These are phyloP conservation scores for Carabus problematicus DNA, from an alignment of 2,888 invertebrate genomes.

Conservation along the genomic window DNA sequence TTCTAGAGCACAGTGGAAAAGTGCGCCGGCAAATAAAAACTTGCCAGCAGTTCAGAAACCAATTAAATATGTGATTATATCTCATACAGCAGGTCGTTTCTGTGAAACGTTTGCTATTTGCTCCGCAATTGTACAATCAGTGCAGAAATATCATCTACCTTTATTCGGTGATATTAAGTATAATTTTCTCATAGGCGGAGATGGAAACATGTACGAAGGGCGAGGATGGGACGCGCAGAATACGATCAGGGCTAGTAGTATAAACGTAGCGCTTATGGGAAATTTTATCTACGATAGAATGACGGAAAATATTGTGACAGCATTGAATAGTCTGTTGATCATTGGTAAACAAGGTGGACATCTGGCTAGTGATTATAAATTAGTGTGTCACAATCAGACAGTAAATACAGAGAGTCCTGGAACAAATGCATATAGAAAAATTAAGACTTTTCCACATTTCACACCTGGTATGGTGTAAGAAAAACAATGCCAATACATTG, in stretches of 20 bases:
- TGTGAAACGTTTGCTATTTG: conserved; percentile 59
- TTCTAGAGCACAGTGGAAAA: conserved; percentile 19
- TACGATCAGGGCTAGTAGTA: conserved; percentile 59
- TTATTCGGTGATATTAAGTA: conserved; percentile 60
- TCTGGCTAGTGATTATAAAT: conserved; percentile 58
- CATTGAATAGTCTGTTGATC: conserved; percentile 58
- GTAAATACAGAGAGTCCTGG: conserved; percentile 62
- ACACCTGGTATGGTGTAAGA: conserved; percentile 21
- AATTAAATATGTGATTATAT: conserved; percentile 44
- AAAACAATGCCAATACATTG: too few species aligned
- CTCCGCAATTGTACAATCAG: conserved; percentile 58
- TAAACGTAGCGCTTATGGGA: conserved; percentile 63
- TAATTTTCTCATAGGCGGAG: conserved; percentile 64
- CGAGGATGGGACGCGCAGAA: conserved; percentile 64
- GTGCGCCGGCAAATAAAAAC: neutral
- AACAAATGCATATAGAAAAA: conserved; percentile 58
- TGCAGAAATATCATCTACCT: conserved; percentile 60
- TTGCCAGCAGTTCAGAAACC: conserved; percentile 17
- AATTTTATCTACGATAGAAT: conserved; percentile 59
- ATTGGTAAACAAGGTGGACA: conserved; percentile 58
- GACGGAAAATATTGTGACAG: conserved; percentile 58
- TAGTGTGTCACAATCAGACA: conserved; percentile 65
- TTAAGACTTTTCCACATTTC: conserved; percentile 62
- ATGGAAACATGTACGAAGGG: conserved; percentile 64
- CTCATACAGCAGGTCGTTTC: conserved; percentile 62